phyloP scores from a whole-genome alignment of 2,797 vertebrate genomes.

The Hypotaenidia okinawae region DNA sequence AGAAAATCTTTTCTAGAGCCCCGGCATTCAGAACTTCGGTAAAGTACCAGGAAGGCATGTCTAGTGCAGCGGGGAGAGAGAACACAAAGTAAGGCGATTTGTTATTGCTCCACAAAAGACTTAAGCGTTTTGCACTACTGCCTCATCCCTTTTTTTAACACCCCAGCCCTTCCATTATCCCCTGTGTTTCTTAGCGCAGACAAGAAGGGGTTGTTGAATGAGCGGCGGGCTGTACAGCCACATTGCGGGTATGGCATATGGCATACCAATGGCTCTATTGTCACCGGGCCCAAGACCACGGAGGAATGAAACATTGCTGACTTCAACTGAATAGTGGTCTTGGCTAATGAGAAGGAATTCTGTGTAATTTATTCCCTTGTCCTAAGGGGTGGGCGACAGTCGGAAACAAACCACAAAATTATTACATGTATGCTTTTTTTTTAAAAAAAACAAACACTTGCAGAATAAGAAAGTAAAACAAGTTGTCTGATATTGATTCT shows the following conservation, averaged over 20 bases:
- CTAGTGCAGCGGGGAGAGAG: neutral
- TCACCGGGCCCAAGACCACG: neutral
- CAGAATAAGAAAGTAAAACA: neutral
- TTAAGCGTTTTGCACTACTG: neutral
- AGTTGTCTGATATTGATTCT: neutral
- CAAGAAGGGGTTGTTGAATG: slow-evolving; percentile 36
- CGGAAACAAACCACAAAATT: neutral
- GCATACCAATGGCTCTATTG: slow-evolving; percentile 31
- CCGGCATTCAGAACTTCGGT: neutral
- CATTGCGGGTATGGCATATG: slow-evolving; percentile 5
- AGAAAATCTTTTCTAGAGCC: slow-evolving; percentile 10
- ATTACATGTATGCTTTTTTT: neutral
- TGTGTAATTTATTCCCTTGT: slow-evolving; percentile 8
- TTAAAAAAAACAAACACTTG: neutral
- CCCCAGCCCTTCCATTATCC: neutral
- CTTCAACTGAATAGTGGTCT: slow-evolving; percentile 17
- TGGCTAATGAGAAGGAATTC: slow-evolving; percentile 42
- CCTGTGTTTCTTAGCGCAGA: neutral
- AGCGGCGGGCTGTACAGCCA: neutral
- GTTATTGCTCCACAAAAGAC: slow-evolving; percentile 17
- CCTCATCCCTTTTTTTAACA: neutral
- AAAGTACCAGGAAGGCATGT: neutral
- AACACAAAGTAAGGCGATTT: slow-evolving; percentile 20
- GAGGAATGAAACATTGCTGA: slow-evolving; percentile 35
- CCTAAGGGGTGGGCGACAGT: neutral